Conservation (phyloP, 2,888 invertebrate species). For the Scaptomyza reducta region DNA sequence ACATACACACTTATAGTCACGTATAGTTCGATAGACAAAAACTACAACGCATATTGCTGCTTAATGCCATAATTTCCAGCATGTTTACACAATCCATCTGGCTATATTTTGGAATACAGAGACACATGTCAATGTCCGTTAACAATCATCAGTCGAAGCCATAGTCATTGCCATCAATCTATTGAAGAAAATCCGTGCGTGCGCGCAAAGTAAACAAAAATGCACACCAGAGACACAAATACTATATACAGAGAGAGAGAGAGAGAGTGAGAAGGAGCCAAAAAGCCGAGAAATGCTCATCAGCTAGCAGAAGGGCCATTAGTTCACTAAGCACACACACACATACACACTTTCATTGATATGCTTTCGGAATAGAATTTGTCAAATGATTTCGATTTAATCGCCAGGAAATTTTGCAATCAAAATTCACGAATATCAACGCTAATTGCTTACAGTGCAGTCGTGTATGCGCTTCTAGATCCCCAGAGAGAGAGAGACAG, state of each 20-base stretch:
- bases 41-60: slow-evolving; percentile 58
- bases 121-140: slow-evolving; percentile 50
- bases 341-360: neutral
- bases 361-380: slow-evolving; percentile 37
- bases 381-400: slow-evolving; percentile 83
- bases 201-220: slow-evolving; percentile 62
- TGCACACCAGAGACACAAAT: slow-evolving; percentile 33
- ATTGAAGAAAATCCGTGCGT: slow-evolving; percentile 73
- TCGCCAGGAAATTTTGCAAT: slow-evolving; percentile 81
- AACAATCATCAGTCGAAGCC: slow-evolving; percentile 60
- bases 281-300: slow-evolving; percentile 34
- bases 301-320: slow-evolving; percentile 39
- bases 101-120: slow-evolving; percentile 64
- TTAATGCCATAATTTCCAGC: slow-evolving; percentile 76
- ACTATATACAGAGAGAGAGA: too few relatives aligned
- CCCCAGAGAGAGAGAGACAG: slow-evolving; percentile 28
- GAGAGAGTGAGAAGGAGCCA: slow-evolving; percentile 1
- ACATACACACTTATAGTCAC: slow-evolving; percentile 5
- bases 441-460: slow-evolving; percentile 73
- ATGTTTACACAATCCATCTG: slow-evolving; percentile 80
- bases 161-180: slow-evolving; percentile 68
- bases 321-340: slow-evolving; percentile 37
- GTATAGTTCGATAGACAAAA: slow-evolving; percentile 7
- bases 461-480: slow-evolving; percentile 60
- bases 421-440: slow-evolving; percentile 77